Conservation (phyloP, 2,797 vertebrate genomes). For the Hozukius guyotensis region DNA sequence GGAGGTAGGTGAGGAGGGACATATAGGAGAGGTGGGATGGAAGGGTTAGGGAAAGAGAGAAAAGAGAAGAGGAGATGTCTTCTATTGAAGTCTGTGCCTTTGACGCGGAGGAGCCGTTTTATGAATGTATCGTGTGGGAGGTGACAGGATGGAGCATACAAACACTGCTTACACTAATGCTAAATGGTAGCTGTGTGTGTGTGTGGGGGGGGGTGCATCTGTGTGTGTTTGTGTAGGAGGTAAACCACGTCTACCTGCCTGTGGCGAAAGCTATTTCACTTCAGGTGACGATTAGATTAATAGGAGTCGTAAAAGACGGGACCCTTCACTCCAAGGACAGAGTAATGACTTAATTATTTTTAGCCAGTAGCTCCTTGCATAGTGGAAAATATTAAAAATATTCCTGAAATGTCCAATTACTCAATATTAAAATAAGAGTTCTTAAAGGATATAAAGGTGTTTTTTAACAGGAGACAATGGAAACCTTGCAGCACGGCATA, state of each 20-base stretch:
- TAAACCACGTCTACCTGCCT: conserved; percentile 66
- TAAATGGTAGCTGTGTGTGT: conserved; percentile 54
- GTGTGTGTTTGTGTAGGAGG: conserved; percentile 42
- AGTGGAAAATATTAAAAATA: conserved; percentile 39
- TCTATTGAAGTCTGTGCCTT: conserved; percentile 68
- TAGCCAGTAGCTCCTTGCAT: conserved; percentile 27
- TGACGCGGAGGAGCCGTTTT: conserved; percentile 72
- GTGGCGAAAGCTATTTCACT: conserved; percentile 67
- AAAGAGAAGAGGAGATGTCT: conserved; percentile 55
- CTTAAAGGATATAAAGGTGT: neutral
- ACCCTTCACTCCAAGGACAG: conserved; percentile 71
- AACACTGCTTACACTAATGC: conserved; percentile 76
- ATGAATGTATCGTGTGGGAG: conserved; percentile 82
- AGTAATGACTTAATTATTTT: conserved; percentile 60
- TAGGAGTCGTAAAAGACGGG: conserved; percentile 61
- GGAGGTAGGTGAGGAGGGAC: conserved; percentile 54
- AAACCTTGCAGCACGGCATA: neutral
- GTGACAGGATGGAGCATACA: conserved; percentile 76
- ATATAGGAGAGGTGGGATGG: conserved; percentile 15
- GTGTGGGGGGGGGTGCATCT: conserved; percentile 15
- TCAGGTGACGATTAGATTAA: conserved; percentile 74
- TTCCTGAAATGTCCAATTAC: conserved; percentile 9
- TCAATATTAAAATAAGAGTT: conserved; percentile 6
- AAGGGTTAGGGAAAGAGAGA: conserved; percentile 41
- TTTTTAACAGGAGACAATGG: neutral